Evolutionary conservation across 2,888 invertebrate species (phyloP), one percentile per base, ranked within the genome.

Genomic region (Biston stratarius): DNA sequence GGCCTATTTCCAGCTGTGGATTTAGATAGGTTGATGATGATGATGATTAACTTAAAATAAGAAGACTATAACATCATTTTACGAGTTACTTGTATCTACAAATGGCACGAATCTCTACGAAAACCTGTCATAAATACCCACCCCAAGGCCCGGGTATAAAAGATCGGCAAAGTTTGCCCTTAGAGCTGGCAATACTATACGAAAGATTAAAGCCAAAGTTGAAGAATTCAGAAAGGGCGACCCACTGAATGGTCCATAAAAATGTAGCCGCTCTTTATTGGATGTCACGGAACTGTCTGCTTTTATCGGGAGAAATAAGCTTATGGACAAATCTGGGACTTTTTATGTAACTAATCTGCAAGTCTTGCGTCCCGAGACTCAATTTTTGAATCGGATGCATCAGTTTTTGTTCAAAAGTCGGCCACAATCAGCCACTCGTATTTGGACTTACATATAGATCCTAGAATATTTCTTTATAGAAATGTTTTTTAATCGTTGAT

Each of bases 191-290:
- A 89, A 87, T 89, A 88, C 84, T 87, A 87, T 76, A 80, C 82
- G 83, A 83, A 88, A 89, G 88, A 89, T 89, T 88, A 89, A 83
- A 80, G 85, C 80, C 77, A 78, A 86, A 86, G 78, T 88, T 83
- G 82, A 87, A 84, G 86, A 87, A 89, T 89, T 86, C 84, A 78
- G 83, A 83, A 79, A 83, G 83, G 83, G 77, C 84, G 84, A 86
- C 86, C 88, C 83, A 84, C 76, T 74, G 79, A 85, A 84, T 84
- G 83, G 84, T 79, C 83, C 80, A 88, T 90, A 89, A 90, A 89
- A 89, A 87, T 85, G 84, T 85, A 80, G 83, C 81, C 81, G 72
- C 77, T 81, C 84, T 85, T 86, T 88, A 88, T 88, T 88, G 85
- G 86, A 84, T 84, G 87, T 85, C 80, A 79, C 77, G 81, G 78